Base-by-base conservation (phyloP, 1,140 invertebrate species). In the Microplitis mediator region DNA sequence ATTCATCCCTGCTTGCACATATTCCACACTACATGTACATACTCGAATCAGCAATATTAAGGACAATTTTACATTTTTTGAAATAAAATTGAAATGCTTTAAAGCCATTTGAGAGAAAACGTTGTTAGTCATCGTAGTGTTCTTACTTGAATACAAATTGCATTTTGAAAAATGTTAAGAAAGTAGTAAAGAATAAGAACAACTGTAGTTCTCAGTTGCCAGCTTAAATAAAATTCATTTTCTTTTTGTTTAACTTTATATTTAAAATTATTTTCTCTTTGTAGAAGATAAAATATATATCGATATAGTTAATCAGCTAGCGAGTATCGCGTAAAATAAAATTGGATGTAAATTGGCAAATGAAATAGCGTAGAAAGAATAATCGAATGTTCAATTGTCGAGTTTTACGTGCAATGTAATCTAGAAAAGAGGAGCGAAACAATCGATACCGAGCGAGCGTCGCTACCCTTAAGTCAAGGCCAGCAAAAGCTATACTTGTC, bases 371-470 rank as follows among this genome's bases (percentile, higher is more conserved):
- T 23, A 39, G 39, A 51, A 32, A 54, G 45, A 67, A 31, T 52
- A 67, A 67, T 67, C 65, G 45, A 67, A 67, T 67, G 65, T 32
- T 54, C 50, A 36, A 67, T 67, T 67, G 65, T 66, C 36, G 39
- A 66, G 63, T 67, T 51, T 16, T 58, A 68, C 54, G 66, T 58
- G 35, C 52, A 68, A 35, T 68, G 66, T 45, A 68, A 68, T 68
- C 34, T 36, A 68, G 66, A 58, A 58, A 34, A 35, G 66, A 60
- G 66, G 14, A 58, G 51, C 35, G 35, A 68, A 68, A 58, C 52
- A 68, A 68, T 68, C 66, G 66, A 68, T 68, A 68, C 13, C n/a
- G 65, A 54, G 50, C 65, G 65, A 56, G 50, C 50, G 51, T 51
- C 65, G 65, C 36, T 36, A 54, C 6, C 54, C 36, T 34, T 16